Conservation (phyloP, 2,113 vertebrate genomes). For the Campylomormyrus numenius region DNA sequence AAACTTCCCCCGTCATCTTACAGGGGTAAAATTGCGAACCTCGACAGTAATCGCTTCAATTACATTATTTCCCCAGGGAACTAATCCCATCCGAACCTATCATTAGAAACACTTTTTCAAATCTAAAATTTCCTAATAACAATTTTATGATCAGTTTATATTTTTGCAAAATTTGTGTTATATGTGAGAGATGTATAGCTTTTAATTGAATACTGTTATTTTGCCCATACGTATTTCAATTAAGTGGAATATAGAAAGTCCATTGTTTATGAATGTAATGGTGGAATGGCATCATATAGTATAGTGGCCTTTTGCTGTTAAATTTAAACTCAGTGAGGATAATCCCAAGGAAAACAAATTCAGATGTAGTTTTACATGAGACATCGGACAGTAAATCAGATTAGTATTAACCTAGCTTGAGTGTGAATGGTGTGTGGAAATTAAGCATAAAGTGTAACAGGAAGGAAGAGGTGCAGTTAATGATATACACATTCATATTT, state of each 20-base stretch:
- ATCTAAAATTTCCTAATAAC: neutral
- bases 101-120: neutral
- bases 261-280: neutral
- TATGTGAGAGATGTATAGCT: neutral
- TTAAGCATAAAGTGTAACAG: neutral
- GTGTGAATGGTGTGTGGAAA: neutral
- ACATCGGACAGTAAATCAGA: neutral
- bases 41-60: neutral
- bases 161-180: neutral
- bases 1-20: slow-evolving; percentile 73
- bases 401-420: neutral
- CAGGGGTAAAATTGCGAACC: slow-evolving; percentile 52
- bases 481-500: neutral
- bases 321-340: neutral
- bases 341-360: neutral
- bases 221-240: neutral
- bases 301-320: neutral
- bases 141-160: neutral
- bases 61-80: neutral
- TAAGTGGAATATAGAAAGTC: neutral
- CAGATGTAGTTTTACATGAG: neutral
- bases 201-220: neutral
- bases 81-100: neutral
- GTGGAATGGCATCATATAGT: neutral
- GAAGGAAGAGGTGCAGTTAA: neutral